Base-by-base conservation (phyloP, 2,888 invertebrate species). In the Taphrorychus bicolor region DNA sequence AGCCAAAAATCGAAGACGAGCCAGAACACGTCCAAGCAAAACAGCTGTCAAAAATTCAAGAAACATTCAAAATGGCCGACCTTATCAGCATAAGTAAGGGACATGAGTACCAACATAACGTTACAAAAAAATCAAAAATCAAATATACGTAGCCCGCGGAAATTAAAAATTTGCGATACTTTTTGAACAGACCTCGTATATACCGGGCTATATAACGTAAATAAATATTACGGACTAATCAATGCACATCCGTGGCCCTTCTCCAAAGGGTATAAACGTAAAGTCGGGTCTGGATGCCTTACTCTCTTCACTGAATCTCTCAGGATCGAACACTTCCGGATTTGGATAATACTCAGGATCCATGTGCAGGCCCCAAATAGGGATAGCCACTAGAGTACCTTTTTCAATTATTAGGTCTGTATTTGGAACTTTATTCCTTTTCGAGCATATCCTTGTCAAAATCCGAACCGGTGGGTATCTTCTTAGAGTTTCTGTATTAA, bases 311-410 rank as follows among this genome's bases (percentile, higher is more conserved):
- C 17, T 74, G 73, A 82, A 82, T 56, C 82, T 73, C 56, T 82
- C 81, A 0, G 83, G 83, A 72, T 82, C 78, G 69, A 82, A 83
- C 66, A 75, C 75, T 21, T 79, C 73, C 0, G 83, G 82, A 53
- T 83, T 75, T 1, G 81, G 79, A 61, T 73, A 83, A 73, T 78
- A 78, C 24, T 78, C 71, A 1, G 76, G 74, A 70, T 82, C 81
- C 45, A 73, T 76, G 52, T 77, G 77, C 32, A 77, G 23, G 11
- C 73, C 74, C 18, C 71, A 71, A 23, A 73, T 45, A 4, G 83
- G 81, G 16, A 84, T 75, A 5, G 76, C 67, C 0, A 83, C 72
- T 0, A 75, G 71, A 5, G 76, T 78, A 2, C 82, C 83, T 66
- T 79, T 78, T 40, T 80, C 79, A 7, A 84, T 70, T 3, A 74